Base-by-base conservation (phyloP, 2,797 vertebrate species). In the Darevskia mixta region DNA sequence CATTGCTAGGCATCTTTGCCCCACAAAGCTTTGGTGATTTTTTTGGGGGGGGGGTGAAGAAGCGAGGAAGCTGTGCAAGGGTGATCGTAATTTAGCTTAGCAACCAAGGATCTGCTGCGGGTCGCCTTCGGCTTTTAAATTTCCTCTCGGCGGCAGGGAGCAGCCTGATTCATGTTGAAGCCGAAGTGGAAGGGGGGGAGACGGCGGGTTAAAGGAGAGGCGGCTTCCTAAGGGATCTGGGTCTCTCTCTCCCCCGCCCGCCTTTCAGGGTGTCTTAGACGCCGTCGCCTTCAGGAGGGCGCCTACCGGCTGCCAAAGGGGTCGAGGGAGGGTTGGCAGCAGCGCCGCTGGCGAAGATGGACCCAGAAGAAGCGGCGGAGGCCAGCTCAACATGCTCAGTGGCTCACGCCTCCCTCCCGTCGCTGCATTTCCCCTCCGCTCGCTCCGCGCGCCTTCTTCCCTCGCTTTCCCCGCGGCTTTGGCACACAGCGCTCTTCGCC, bases 61-160 rank as follows among this genome's bases (percentile, higher is more conserved):
- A 27, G 58, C 49, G 75, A 85, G 86, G 86, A 0, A 66, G 85
- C 84, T 81, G 64, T 6, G 75, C 43, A 35, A 35, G 32, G 76
- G 75, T 90, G 91, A 90, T 84, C 87, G 86, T 95, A 94, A 97
- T 98, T 38, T 98, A 98, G 98, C 98, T 98, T 97, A 95, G 97
- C 96, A 97, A 97, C 97, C 96, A 96, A 96, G 96, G 92, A 95
- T 96, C 86, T 95, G 94, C 94, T 95, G 94, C 95, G 95, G 94
- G 96, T 95, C 94, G 96, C 95, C 94, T 93, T 95, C 77, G 83
- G 92, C 91, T 95, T 94, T 92, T 89, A 92, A 94, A 95, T 95
- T 93, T 95, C 92, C 89, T 96, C 97, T 98, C 97, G 97, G 97
- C 95, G 97, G 95, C 96, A 93, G 96, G 95, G 96, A 93, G 93